Conservation (phyloP, 2,797 vertebrate species). For the Mormyrops attenuatus region DNA sequence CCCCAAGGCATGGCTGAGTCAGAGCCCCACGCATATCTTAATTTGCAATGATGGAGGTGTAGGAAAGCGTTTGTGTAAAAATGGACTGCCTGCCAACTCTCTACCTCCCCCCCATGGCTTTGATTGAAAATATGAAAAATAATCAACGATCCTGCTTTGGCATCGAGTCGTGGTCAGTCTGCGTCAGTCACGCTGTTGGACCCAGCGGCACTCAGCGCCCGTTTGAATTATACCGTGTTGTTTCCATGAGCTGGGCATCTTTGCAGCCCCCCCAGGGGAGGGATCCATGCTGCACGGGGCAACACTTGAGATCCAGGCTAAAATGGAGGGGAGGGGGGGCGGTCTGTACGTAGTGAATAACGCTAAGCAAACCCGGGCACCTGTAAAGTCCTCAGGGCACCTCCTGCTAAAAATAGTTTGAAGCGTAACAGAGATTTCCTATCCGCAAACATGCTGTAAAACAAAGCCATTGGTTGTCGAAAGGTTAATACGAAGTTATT, state of each 20-base stretch:
- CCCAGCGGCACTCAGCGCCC: background rate
- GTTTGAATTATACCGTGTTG: background rate
- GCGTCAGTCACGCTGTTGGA: background rate
- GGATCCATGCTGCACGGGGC: background rate
- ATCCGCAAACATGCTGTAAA: constrained; percentile 52
- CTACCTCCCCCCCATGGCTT: background rate
- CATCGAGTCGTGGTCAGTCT: background rate
- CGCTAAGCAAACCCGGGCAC: background rate
- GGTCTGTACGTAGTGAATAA: background rate
- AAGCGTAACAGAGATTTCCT: constrained; percentile 49
- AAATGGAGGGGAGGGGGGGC: background rate
- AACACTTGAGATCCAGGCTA: too few relatives aligned
- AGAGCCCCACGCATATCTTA: background rate
- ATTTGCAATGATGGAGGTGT: background rate
- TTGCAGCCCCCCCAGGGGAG: background rate
- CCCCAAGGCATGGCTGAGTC: background rate
- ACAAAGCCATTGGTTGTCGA: constrained; percentile 41
- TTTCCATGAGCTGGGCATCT: background rate
- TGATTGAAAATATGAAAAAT: background rate
- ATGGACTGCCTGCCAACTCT: background rate
- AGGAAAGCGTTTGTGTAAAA: background rate
- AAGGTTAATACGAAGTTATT: constrained; percentile 65
- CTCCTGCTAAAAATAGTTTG: constrained; percentile 29
- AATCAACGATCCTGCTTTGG: background rate
- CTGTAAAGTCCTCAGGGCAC: background rate